Conservation (phyloP, 2,113 vertebrate species). For the Synodontis membranacea region DNA sequence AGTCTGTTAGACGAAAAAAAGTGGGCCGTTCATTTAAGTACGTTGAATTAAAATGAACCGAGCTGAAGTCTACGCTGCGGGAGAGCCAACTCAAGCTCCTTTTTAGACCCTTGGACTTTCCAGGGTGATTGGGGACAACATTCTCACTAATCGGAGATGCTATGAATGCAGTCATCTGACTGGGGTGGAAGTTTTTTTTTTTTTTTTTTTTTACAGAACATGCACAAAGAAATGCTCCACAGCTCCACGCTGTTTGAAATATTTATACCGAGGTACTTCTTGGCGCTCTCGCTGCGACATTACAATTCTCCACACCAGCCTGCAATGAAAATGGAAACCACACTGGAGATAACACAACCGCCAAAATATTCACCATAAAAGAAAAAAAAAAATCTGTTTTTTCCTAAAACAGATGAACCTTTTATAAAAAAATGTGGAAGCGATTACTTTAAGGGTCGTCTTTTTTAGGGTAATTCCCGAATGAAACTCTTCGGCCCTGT, state of each 20-base stretch:
- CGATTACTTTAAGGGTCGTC: slow-evolving; percentile 94
- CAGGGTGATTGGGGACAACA: background rate
- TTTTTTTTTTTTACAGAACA: slow-evolving; percentile 19
- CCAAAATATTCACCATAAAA: slow-evolving; percentile 65
- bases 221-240: slow-evolving; percentile 38
- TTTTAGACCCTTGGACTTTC: background rate
- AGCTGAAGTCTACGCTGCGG: slow-evolving; percentile 68
- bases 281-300: slow-evolving; percentile 20
- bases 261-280: slow-evolving; percentile 19
- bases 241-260: slow-evolving; percentile 21
- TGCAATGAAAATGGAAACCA: slow-evolving; percentile 70
- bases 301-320: slow-evolving; percentile 7
- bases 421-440: slow-evolving; percentile 92
- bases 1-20: slow-evolving; percentile 72
- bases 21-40: slow-evolving; percentile 76
- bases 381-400: slow-evolving; percentile 71
- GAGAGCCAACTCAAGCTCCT: slow-evolving; percentile 14
- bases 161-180: slow-evolving; percentile 34
- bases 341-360: slow-evolving; percentile 64
- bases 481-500: slow-evolving; percentile 87
- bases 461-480: slow-evolving; percentile 93
- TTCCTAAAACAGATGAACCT: slow-evolving; percentile 76
- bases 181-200: background rate
- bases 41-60: slow-evolving; percentile 76
- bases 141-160: slow-evolving; percentile 18